Base-by-base conservation (phyloP, 2,113 vertebrate species). In the Lethenteron camtschaticum region DNA sequence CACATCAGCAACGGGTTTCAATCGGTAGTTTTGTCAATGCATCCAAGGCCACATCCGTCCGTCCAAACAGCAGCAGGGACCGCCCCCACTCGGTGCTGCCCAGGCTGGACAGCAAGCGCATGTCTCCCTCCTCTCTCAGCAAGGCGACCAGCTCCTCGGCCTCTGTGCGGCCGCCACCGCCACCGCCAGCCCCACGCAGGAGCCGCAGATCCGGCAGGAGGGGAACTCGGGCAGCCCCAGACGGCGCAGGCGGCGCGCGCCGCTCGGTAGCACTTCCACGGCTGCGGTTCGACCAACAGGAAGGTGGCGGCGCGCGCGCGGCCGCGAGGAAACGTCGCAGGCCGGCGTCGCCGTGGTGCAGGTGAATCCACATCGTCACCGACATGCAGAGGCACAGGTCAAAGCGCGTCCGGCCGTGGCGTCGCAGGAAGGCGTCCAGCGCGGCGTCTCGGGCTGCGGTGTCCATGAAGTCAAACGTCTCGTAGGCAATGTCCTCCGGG, bases 341-440 rank as follows among this genome's bases (percentile, higher is more conserved):
- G 11, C 83, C 88, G 0, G 70, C 58, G 68, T 96, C 91, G 1
- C 90, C 88, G 0, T 95, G 88, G 76, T 90, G 86, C 70, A 96
- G 76, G 74, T 96, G 91, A 74, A 96, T 85, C 91, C 91, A 96
- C 91, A 96, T 96, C 9, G 89, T 96, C 73, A 96, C 78, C 0
- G 91, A 91, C 79, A 96, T 83, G 72, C 90, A 96, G 56, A 85
- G 78, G 70, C 78, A 78, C 11, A 96, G 77, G 75, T 95, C 83
- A 75, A 95, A 96, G 41, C 41, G 41, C 41, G 82, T 75, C 9
- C 79, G 75, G 70, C 81, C 75, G 9, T 83, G 88, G 2, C 69
- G 77, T 18, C 57, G 56, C 73, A 92, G 77, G 76, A 85, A 84
- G 12, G 78, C 74, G 69, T 69, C 71, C 56, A 95, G 79, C 56